Percentiles rank a stretch among this genome's conserved stretches.
phyloP scores from a whole-genome alignment of 23 tunicate genomes.

The Ascidia mentula region DNA sequence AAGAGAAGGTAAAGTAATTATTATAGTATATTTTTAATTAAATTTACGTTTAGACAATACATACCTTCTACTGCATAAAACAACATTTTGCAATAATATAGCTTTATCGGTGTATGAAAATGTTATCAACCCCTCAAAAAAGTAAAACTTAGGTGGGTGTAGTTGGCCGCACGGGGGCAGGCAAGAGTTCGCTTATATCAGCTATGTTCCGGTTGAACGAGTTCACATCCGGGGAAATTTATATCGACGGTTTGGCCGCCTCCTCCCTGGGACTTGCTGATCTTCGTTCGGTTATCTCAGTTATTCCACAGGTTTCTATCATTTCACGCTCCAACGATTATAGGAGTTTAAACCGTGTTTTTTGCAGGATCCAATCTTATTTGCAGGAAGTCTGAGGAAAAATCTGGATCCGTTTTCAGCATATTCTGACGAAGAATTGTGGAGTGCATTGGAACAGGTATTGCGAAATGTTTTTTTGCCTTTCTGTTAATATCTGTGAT shows the following conservation, averaged over 20 bases:
- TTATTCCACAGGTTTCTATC: conserved; percentile 85
- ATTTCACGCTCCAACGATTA: no score
- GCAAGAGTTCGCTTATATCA: conserved; percentile 81
- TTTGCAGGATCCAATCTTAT: conserved; percentile 77
- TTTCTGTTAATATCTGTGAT: no score
- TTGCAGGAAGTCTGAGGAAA: conserved; percentile 72
- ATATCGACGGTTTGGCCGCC: conserved; percentile 58
- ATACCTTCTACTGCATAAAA: no score
- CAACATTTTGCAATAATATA: no score
- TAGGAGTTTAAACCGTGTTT: no score
- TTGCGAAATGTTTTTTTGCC: not conserved
- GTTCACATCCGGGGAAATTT: conserved; percentile 36
- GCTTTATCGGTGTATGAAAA: no score
- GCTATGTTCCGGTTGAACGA: conserved; percentile 61
- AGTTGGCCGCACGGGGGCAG: conserved; percentile 92
- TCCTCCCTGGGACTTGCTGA: conserved; percentile 32
- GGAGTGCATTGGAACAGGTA: conserved; percentile 87
- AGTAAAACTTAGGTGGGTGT: conserved; percentile 62
- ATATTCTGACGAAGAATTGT: conserved; percentile 68
- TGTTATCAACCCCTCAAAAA: no score
- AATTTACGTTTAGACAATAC: no score
- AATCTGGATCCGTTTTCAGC: conserved; percentile 73
- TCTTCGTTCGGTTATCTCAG: conserved; percentile 40
- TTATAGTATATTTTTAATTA: no score
- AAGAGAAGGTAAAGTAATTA: conserved; percentile 55